Percentiles rank a stretch among this genome's conserved stretches.
Conservation (phyloP, 30 jellyfish, hydroid and myxozoan genomes). For the Aurelia sp. region DNA sequence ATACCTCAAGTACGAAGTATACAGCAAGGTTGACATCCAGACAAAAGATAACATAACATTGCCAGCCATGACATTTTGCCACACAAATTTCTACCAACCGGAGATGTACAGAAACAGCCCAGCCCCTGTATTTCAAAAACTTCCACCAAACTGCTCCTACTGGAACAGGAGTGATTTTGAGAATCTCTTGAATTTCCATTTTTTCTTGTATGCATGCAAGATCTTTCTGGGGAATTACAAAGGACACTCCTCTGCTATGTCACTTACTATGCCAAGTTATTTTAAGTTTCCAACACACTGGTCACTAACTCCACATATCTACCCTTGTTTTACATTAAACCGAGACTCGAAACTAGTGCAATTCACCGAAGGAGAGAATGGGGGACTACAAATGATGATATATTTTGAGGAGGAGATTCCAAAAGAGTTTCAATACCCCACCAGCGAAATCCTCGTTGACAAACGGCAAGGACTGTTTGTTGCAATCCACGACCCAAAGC, state of each 20-base stretch:
- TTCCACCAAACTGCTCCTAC: constrained; percentile 38
- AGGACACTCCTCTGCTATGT: background rate
- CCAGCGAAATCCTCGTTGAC: background rate
- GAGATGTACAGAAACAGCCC: background rate
- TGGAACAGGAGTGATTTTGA: constrained; percentile 2
- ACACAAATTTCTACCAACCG: background rate
- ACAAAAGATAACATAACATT: background rate
- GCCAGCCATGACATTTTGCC: constrained; percentile 32
- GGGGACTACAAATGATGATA: constrained; percentile 18
- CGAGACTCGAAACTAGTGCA: constrained; percentile 8
- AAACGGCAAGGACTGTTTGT: constrained; percentile 5
- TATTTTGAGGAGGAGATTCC: background rate
- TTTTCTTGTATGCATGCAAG: constrained; percentile 4
- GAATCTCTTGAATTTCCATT: background rate
- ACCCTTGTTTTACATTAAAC: constrained; percentile 45
- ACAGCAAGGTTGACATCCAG: background rate
- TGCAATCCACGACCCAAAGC: constrained; percentile 18
- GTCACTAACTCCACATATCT: constrained; percentile 14
- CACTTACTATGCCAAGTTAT: background rate
- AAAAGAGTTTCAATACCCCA: too few species aligned
- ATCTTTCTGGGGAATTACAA: constrained; percentile 3
- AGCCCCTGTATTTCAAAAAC: constrained; percentile 15
- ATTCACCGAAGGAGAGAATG: background rate
- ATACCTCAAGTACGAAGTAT: constrained; percentile 3
- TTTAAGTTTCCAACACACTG: constrained; percentile 21